phyloP scores from a whole-genome alignment of 2,888 invertebrate genomes.

The Hydraecia micacea region DNA sequence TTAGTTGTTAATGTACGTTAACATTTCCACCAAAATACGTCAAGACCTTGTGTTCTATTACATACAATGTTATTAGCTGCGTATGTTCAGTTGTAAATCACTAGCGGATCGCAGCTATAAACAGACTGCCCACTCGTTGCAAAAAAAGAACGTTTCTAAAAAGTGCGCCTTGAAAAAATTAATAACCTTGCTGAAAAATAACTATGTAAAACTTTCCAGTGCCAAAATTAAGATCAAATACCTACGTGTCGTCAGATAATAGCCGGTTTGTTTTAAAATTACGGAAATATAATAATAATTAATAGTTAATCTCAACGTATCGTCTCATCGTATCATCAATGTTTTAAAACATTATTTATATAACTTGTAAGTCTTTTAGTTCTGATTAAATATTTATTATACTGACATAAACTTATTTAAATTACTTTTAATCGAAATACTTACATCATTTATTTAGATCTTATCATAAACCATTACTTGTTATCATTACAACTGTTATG shows the following conservation, averaged over 20 bases:
- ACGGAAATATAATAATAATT: slow-evolving; percentile 25
- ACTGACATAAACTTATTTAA: not conserved
- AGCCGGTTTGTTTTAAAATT: slow-evolving; percentile 26
- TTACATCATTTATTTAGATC: slow-evolving; percentile 27
- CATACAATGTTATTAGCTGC: slow-evolving; percentile 70
- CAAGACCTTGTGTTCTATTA: slow-evolving; percentile 79
- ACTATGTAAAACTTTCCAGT: slow-evolving; percentile 68
- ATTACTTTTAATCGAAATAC: not conserved
- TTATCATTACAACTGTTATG: slow-evolving; percentile 24
- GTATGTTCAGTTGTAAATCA: slow-evolving; percentile 79
- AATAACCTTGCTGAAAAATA: slow-evolving; percentile 78
- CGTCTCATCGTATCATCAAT: slow-evolving; percentile 5
- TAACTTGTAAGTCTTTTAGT: not conserved
- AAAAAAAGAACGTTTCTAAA: slow-evolving; percentile 74
- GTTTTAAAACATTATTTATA: slow-evolving; percentile 19
- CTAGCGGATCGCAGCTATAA: slow-evolving; percentile 79
- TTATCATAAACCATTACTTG: slow-evolving; percentile 9
- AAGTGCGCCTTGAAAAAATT: slow-evolving; percentile 73
- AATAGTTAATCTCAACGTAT: slow-evolving; percentile 17
- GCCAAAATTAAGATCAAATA: slow-evolving; percentile 70
- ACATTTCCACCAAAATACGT: slow-evolving; percentile 71
- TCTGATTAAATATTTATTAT: not conserved
- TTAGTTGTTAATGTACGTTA: slow-evolving; percentile 60
- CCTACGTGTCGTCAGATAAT: slow-evolving; percentile 9
- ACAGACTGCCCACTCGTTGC: slow-evolving; percentile 81